Conservation (phyloP, 2,797 vertebrate species). For the Threskiornis aethiopicus region DNA sequence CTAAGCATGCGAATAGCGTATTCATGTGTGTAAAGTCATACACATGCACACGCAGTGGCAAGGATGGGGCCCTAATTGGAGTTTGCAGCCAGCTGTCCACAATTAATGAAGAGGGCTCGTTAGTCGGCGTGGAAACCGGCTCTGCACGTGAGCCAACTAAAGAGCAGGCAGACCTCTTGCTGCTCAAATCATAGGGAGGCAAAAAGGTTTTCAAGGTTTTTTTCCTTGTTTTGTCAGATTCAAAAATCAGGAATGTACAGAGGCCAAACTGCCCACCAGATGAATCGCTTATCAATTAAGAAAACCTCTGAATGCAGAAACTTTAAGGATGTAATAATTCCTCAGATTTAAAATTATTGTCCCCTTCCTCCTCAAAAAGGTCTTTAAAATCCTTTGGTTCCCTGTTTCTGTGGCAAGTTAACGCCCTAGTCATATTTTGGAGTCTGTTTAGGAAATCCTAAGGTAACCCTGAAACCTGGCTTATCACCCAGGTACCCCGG, state of each 20-base stretch:
- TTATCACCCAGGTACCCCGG: neutral
- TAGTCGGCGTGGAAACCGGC: neutral
- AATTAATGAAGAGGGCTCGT: neutral
- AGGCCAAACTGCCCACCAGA: neutral
- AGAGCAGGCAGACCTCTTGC: neutral
- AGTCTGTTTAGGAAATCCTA: neutral
- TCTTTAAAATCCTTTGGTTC: neutral
- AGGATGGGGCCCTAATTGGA: neutral
- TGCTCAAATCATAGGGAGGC: neutral
- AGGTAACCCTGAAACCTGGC: neutral
- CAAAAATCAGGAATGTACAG: neutral
- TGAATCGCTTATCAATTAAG: neutral
- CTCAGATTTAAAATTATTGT: neutral
- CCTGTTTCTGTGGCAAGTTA: neutral
- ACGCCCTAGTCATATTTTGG: neutral
- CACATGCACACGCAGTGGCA: neutral
- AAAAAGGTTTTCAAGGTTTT: neutral
- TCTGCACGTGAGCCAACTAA: neutral
- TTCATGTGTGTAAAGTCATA: neutral
- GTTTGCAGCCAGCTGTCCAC: neutral
- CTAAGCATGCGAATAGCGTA: neutral
- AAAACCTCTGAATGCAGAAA: neutral
- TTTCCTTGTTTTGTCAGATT: neutral
- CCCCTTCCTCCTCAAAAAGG: neutral
- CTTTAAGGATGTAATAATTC: neutral